Percentiles rank a stretch among this genome's conserved stretches.
phyloP scores from a whole-genome alignment of 2,888 invertebrate genomes.

The Polia nebulosa region DNA sequence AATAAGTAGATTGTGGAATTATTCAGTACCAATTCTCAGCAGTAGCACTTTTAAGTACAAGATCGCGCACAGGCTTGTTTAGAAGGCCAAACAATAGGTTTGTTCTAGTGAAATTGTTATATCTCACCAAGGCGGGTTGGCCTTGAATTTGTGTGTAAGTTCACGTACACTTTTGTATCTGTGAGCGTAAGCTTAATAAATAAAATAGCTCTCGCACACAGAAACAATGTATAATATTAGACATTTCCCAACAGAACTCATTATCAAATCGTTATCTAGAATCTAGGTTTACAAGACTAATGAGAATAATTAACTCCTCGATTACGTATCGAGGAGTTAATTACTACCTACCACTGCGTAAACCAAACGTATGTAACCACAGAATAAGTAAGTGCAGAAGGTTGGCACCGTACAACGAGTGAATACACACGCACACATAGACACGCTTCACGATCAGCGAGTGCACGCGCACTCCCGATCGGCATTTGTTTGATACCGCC shows the following conservation, averaged over 20 bases:
- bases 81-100: neutral
- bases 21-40: no score
- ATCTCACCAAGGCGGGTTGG: no score
- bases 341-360: neutral
- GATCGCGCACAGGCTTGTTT: neutral
- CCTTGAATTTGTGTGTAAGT: no score
- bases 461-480: neutral
- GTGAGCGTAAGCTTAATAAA: no score
- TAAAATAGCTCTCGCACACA: no score
- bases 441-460: no score
- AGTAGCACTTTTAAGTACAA: neutral
- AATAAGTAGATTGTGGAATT: neutral
- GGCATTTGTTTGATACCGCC: neutral
- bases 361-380: neutral
- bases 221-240: no score
- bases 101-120: no score
- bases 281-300: conserved; percentile 6
- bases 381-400: neutral
- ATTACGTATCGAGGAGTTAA: no score
- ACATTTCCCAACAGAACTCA: no score
- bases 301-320: conserved; percentile 4
- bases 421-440: neutral
- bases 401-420: no score
- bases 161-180: no score
- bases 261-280: neutral